Evolutionary conservation across 2,113 vertebrate genomes (phyloP).

Genomic region (Channa maculata): DNA sequence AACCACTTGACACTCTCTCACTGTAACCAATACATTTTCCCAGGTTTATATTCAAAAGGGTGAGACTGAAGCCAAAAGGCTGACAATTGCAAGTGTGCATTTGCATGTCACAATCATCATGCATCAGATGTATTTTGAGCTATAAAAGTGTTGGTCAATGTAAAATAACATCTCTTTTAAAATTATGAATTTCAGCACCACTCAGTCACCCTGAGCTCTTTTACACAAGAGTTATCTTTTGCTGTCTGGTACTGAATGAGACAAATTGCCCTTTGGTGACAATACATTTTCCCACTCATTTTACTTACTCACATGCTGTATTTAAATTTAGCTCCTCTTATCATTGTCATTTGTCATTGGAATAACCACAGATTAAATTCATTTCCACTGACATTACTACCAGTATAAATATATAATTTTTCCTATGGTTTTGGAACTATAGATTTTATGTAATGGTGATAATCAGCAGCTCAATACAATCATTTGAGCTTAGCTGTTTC

Average conservation of each 20-base stretch:
- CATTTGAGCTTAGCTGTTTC: constrained; percentile 12
- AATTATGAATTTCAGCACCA: constrained; percentile 14
- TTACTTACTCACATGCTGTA: neutral
- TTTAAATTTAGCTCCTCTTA: constrained; percentile 13
- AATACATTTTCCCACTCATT: constrained; percentile 38
- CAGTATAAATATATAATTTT: neutral
- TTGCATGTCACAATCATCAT: constrained; percentile 19
- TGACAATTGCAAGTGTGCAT: constrained; percentile 10
- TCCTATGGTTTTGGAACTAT: constrained; percentile 6
- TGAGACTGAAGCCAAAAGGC: constrained; percentile 20
- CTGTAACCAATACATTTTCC: constrained; percentile 32
- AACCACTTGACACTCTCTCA: neutral
- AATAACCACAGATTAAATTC: constrained; percentile 1
- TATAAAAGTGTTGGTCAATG: neutral
- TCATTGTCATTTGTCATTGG: constrained; percentile 17
- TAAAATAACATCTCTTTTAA: constrained; percentile 9
- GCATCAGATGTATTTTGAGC: constrained; percentile 12
- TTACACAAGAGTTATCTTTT: constrained; percentile 9
- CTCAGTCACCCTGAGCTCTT: neutral
- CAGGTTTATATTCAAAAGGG: constrained; percentile 27
- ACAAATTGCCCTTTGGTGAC: constrained; percentile 21
- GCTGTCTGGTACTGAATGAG: constrained; percentile 22
- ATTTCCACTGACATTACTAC: neutral
- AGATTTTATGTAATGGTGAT: constrained; percentile 6
- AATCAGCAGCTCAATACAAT: constrained; percentile 6